Percentiles rank a stretch among this genome's conserved stretches.
Conservation (phyloP, 1,140 invertebrate species). For the Coelopa frigida region DNA sequence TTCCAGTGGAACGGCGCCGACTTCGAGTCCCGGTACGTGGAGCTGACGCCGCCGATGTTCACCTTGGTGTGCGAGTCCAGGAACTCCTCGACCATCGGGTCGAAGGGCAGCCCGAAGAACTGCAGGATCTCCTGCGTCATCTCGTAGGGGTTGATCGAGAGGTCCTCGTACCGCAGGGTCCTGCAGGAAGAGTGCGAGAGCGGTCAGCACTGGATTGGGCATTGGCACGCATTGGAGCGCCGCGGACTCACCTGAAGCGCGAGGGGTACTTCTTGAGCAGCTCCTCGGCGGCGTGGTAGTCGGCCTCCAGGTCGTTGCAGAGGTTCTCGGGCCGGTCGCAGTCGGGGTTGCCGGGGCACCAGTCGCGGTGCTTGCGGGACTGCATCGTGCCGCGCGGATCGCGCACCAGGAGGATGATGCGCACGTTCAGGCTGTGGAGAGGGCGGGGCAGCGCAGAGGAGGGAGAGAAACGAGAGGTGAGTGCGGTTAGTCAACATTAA, state of each 20-base stretch:
- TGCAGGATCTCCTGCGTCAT: slow-evolving; percentile 64
- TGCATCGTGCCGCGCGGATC: slow-evolving; percentile 82
- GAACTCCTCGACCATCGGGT: slow-evolving; percentile 62
- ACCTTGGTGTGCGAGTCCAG: slow-evolving; percentile 72
- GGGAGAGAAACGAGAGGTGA: too few species aligned
- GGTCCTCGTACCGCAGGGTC: slow-evolving; percentile 75
- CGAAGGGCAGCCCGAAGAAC: slow-evolving; percentile 69
- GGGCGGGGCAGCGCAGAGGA: too few species aligned
- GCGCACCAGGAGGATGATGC: slow-evolving; percentile 68
- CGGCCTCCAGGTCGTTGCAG: slow-evolving; percentile 74
- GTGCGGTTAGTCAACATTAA: too few species aligned
- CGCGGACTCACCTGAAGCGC: slow-evolving; percentile 57
- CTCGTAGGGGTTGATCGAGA: slow-evolving; percentile 67
- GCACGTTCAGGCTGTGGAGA: slow-evolving; percentile 59
- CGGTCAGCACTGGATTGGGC: too few species aligned
- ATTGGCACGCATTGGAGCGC: neutral
- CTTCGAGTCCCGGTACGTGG: slow-evolving; percentile 75
- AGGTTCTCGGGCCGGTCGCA: slow-evolving; percentile 69
- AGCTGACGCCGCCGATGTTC: slow-evolving; percentile 71
- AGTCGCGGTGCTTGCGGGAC: slow-evolving; percentile 72
- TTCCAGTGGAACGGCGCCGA: slow-evolving; percentile 79
- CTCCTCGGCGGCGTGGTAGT: slow-evolving; percentile 66
- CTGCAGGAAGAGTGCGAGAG: slow-evolving; percentile 53
- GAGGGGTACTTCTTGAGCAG: slow-evolving; percentile 61
- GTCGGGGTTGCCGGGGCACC: slow-evolving; percentile 75